A percentile compares a stretch with the other conserved stretches of the same genome.
phyloP scores from a whole-genome alignment of 2,888 invertebrate species.

The Eupeodes latifasciatus region DNA sequence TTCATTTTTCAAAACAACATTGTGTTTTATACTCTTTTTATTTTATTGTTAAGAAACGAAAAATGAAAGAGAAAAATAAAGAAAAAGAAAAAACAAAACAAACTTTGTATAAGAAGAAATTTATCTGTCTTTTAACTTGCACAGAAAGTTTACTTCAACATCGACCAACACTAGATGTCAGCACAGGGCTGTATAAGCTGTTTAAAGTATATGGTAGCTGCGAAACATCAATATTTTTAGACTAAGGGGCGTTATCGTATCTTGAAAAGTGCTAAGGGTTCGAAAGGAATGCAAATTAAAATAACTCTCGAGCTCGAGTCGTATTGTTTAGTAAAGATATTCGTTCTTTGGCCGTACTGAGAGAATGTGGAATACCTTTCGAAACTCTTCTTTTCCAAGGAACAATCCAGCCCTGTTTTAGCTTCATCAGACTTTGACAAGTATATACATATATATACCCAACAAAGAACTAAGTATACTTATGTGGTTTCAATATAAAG shows the following conservation, averaged over 20 bases:
- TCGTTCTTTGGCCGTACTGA: too few relatives aligned
- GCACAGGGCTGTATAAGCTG: not conserved
- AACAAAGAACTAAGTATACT: not conserved
- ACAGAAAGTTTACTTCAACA: conserved; percentile 16
- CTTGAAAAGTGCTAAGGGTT: too few relatives aligned
- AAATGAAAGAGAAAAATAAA: not conserved
- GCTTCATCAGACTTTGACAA: not conserved
- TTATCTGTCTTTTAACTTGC: conserved; percentile 24
- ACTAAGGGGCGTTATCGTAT: too few relatives aligned
- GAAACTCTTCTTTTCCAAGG: not conserved
- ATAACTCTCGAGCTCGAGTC: too few relatives aligned
- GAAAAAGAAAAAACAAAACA: not conserved
- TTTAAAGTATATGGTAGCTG: too few relatives aligned
- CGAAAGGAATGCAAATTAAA: too few relatives aligned
- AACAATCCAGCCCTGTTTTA: not conserved
- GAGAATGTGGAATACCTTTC: too few relatives aligned
- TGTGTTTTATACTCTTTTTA: not conserved
- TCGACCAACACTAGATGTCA: not conserved
- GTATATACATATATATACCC: not conserved
- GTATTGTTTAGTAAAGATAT: too few relatives aligned
- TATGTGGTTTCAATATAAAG: conserved; percentile 13
- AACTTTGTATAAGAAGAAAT: not conserved
- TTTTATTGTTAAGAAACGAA: not conserved
- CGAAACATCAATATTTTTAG: too few relatives aligned
- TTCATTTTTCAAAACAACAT: conserved; percentile 14